Percentiles rank a stretch among this genome's conserved stretches.
Conservation (phyloP, 2,797 vertebrate genomes). For the Neosilurus mollespiculum region DNA sequence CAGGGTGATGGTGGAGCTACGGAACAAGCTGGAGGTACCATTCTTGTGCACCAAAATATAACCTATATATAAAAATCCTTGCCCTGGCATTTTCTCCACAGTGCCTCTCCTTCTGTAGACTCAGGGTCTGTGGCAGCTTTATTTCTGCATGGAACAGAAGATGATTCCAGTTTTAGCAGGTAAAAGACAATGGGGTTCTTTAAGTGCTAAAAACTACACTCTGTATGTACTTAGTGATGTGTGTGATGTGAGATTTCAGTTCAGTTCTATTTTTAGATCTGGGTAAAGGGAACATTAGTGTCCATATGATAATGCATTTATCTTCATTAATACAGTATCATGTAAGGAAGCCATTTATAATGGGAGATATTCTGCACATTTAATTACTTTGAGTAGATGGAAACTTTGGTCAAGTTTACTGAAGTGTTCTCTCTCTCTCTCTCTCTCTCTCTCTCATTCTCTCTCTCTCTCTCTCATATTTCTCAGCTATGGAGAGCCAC, state of each 20-base stretch:
- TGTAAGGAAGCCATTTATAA: conserved; percentile 18
- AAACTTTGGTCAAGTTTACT: neutral
- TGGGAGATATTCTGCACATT: neutral
- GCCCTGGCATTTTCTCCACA: neutral
- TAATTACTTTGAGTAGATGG: conserved; percentile 15
- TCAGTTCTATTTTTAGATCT: neutral
- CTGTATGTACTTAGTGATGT: neutral
- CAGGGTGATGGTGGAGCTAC: conserved; percentile 68
- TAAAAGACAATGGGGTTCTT: neutral
- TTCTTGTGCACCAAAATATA: neutral
- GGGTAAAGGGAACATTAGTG: neutral
- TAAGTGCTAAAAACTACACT: no score
- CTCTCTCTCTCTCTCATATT: neutral
- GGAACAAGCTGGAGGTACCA: conserved; percentile 69
- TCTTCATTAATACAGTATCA: conserved; percentile 23
- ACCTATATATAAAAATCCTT: neutral
- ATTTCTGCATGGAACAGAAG: conserved; percentile 82
- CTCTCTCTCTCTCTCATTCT: neutral
- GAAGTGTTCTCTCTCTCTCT: neutral
- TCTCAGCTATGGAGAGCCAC: conserved; percentile 86
- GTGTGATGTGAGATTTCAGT: neutral
- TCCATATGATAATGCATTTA: conserved; percentile 10
- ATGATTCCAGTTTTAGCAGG: conserved; percentile 90
- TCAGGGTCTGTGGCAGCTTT: conserved; percentile 85
- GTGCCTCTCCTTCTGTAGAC: conserved; percentile 62